phyloP scores from a whole-genome alignment of 2,797 vertebrate species.

The Chromobotia macracanthus region DNA sequence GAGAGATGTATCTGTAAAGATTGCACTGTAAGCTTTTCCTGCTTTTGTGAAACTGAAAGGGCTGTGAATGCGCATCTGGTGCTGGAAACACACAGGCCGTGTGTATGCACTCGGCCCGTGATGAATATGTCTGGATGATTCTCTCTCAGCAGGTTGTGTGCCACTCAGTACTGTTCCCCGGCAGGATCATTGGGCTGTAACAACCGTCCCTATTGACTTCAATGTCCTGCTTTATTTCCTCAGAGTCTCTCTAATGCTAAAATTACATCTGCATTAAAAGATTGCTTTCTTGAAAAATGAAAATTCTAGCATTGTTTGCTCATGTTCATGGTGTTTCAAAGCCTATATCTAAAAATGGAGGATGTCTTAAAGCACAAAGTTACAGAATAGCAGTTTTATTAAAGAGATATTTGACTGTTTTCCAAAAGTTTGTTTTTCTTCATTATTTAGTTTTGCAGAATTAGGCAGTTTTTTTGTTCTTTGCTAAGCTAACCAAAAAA shows the following conservation, averaged over 20 bases:
- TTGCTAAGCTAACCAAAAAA: background rate
- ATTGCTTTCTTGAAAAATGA: background rate
- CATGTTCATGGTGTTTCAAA: no score
- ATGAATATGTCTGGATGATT: conserved; percentile 66
- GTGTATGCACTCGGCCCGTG: conserved; percentile 34
- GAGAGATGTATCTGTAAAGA: background rate
- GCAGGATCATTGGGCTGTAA: conserved; percentile 56
- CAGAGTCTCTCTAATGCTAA: conserved; percentile 1
- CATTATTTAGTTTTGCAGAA: no score
- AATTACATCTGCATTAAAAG: background rate
- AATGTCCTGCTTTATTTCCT: conserved; percentile 48
- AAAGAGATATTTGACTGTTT: no score
- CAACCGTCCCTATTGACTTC: conserved; percentile 49
- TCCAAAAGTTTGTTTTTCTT: no score
- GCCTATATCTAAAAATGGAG: no score
- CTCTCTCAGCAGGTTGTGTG: conserved; percentile 70
- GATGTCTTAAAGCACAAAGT: no score
- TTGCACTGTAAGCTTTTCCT: conserved; percentile 66
- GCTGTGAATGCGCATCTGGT: conserved; percentile 62
- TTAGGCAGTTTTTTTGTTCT: no score
- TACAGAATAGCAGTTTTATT: no score
- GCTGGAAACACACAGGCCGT: conserved; percentile 65
- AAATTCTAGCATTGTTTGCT: background rate
- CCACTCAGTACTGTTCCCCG: conserved; percentile 69
- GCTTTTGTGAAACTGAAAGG: conserved; percentile 54